Percentiles rank a stretch among this genome's conserved stretches.
phyloP scores from a whole-genome alignment of 2,797 vertebrate genomes.

The Linurgus olivaceus region DNA sequence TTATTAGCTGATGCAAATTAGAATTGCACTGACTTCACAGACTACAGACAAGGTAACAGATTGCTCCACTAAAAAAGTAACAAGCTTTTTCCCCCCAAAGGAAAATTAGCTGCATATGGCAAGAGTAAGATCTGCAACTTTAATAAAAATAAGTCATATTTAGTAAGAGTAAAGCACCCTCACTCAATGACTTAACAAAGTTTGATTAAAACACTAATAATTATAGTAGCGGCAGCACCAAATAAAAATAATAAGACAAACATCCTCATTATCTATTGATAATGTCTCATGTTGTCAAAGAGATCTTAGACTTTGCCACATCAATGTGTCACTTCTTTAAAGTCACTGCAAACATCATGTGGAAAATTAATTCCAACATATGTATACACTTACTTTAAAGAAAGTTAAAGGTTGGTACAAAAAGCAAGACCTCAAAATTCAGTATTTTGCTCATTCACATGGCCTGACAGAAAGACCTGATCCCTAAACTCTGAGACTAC shows the following conservation, averaged over 20 bases:
- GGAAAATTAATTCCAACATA: conserved; percentile 1
- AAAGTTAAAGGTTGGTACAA: background rate
- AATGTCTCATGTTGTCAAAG: background rate
- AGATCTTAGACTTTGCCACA: conserved; percentile 21
- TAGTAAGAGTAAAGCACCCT: conserved; percentile 35
- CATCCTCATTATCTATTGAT: conserved; percentile 45
- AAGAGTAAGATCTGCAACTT: conserved; percentile 66
- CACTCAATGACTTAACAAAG: conserved; percentile 37
- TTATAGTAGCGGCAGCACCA: background rate
- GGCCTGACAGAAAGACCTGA: background rate
- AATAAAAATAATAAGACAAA: background rate
- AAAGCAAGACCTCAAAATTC: background rate
- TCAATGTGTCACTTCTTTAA: background rate
- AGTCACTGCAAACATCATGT: background rate
- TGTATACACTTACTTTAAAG: background rate
- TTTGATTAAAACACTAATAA: conserved; percentile 55
- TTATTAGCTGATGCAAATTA: conserved; percentile 70
- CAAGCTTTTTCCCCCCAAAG: conserved; percentile 63
- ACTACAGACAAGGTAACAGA: conserved; percentile 71
- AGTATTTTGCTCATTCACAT: background rate
- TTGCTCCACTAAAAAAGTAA: conserved; percentile 72
- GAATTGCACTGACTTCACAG: conserved; percentile 68
- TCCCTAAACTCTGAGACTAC: background rate
- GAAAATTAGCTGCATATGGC: conserved; percentile 70
- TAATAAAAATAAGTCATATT: conserved; percentile 55